Base-by-base conservation (phyloP, 2,888 invertebrate genomes). In the Eupeodes latifasciatus region DNA sequence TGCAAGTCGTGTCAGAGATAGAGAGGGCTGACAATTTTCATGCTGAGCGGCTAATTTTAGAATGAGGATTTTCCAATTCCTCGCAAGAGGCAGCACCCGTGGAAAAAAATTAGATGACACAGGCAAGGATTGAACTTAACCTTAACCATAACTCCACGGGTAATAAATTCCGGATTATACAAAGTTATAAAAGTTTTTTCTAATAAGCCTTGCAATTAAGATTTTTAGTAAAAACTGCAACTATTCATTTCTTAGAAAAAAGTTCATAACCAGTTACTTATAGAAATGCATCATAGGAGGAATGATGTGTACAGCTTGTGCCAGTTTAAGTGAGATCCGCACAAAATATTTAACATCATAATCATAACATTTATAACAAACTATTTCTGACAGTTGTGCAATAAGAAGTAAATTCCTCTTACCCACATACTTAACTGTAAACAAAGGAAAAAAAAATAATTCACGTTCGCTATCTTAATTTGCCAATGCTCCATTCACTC, bases 391-490 rank as follows among this genome's bases (percentile, higher is more conserved):
- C 64, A 64, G 19, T 47, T 64, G 47, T 64, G 47, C 47, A 40
- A 62, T 5, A 62, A 40, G 16, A 40, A 62, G 5, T 10, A 40
- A 62, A 62, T 62, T 62, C 61, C 61, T 3, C 2, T 16, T 40
- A 40, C 40, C 36, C 40, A 62, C 61, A 47, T 47, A 47, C 14
- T 19, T 64, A 5, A 10, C 14, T 47, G 2, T 19, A 19, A 44
- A 10, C 44, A 12, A 62, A 44, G 5, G 47, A 57, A 34, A 34
- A 34, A 0, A 66, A 27, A 27, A 49, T 49, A 49, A 49, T 27
- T 27, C 66, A 66, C 47, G 40, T 16, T 62, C 16, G 34, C 59
- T 34, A 5, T 64, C 64, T 64, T 64, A 64, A 64, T 64, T 64
- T 64, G 19, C 64, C 64, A 64, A 47, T 64, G 10, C 12, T 47